A percentile compares a stretch with the other conserved stretches of the same genome.
Conservation (phyloP, 2,113 vertebrate species). For the Channa argus region DNA sequence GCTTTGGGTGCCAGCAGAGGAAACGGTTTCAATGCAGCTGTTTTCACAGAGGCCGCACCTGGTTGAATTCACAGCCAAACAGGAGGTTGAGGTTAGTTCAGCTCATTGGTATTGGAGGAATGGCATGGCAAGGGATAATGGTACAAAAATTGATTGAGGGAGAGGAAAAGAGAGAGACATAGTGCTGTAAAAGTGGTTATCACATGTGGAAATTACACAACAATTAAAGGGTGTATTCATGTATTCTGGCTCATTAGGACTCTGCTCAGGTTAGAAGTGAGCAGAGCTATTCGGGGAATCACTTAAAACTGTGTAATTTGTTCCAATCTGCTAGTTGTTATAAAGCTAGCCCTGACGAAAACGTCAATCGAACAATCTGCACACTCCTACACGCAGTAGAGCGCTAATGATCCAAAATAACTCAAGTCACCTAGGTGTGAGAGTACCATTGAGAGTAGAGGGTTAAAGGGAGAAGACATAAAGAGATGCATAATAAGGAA, state of each 20-base stretch:
- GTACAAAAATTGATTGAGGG: constrained; percentile 12
- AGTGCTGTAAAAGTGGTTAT: constrained; percentile 1
- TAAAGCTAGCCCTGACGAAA: constrained; percentile 1
- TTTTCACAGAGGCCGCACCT: constrained; percentile 75
- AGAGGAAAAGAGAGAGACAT: constrained; percentile 23
- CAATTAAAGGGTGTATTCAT: constrained; percentile 18
- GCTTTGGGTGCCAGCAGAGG: constrained; percentile 51
- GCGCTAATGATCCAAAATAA: constrained; percentile 11
- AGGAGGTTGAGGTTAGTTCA: constrained; percentile 60
- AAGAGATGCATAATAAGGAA: neutral
- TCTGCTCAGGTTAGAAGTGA: constrained; percentile 12
- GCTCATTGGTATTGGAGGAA: constrained; percentile 48
- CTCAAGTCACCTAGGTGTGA: neutral
- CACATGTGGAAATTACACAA: constrained; percentile 26
- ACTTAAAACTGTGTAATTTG: constrained; percentile 10
- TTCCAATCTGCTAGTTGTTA: constrained; percentile 3
- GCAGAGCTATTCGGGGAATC: constrained; percentile 14
- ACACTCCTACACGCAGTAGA: constrained; percentile 5
- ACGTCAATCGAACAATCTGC: constrained; percentile 27
- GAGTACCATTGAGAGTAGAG: neutral
- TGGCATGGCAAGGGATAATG: constrained; percentile 17
- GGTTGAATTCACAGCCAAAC: constrained; percentile 58
- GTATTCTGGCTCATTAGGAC: constrained; percentile 15
- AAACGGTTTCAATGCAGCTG: constrained; percentile 73
- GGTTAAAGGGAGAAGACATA: neutral